A percentile compares a stretch with the other conserved stretches of the same genome.
Evolutionary conservation across 2,888 invertebrate genomes (phyloP).

Genomic region (Rugalucina vietnamica): DNA sequence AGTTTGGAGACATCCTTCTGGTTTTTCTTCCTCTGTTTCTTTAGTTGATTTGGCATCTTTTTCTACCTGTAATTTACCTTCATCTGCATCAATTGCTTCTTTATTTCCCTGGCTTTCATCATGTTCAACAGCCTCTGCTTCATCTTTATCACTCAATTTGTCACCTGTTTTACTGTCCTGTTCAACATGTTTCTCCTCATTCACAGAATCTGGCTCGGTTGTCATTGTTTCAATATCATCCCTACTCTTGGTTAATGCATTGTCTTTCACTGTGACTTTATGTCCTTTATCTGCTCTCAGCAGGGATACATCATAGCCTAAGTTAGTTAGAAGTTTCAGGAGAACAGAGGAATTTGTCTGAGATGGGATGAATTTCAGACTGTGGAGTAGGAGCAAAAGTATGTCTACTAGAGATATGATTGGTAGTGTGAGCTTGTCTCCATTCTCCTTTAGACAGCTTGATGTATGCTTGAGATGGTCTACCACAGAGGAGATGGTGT

Average conservation of each 20-base stretch:
- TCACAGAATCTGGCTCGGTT: too few species aligned
- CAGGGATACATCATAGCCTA: neutral
- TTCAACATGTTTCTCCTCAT: too few species aligned
- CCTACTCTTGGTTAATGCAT: neutral
- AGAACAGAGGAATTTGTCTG: neutral
- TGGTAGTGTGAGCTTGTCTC: neutral
- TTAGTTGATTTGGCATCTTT: too few species aligned
- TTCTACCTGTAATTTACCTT: too few species aligned
- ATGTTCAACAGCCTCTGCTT: too few species aligned
- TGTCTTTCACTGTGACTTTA: neutral
- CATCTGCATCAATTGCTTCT: neutral
- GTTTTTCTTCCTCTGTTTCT: neutral
- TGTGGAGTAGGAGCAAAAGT: conserved; percentile 29
- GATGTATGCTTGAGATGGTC: conserved; percentile 34
- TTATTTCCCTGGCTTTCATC: neutral
- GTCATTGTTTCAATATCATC: too few species aligned
- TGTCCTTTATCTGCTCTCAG: neutral
- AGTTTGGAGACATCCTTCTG: neutral
- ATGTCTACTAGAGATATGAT: conserved; percentile 42
- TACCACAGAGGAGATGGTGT: conserved; percentile 50
- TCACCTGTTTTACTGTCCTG: too few species aligned
- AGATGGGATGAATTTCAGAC: neutral
- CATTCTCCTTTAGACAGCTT: neutral
- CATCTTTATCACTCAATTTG: too few species aligned
- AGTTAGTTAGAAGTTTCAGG: neutral